Percentiles rank a stretch among this genome's conserved stretches.
These are phyloP conservation scores for Aurelia sp. DNA, from an alignment of 30 jellyfish, hydroid and myxozoan genomes.

Conservation along the genomic window DNA sequence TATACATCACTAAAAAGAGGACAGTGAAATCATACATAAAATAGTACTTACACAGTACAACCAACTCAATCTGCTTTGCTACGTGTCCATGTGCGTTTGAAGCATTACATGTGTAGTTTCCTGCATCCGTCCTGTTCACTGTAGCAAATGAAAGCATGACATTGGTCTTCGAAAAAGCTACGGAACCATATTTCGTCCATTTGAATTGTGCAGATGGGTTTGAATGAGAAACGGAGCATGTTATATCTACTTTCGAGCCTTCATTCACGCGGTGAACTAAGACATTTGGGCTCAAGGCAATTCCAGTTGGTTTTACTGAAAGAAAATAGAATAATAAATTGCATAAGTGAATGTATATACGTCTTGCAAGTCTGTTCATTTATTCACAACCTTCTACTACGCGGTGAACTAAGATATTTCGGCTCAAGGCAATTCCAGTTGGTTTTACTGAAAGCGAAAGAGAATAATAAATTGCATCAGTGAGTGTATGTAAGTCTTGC, in stretches of 20 bases:
- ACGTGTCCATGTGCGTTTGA: not conserved
- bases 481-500: no score
- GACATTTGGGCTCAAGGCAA: not conserved
- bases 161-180: not conserved
- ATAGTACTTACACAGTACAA: constrained; percentile 5
- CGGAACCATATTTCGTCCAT: not conserved
- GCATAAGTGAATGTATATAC: no score
- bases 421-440: not conserved
- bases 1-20: no score
- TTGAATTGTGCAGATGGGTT: constrained; percentile 42
- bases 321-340: not conserved
- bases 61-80: not conserved
- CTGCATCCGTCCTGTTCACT: constrained; percentile 2
- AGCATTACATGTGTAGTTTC: constrained; percentile 9
- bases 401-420: no score
- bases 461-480: not conserved
- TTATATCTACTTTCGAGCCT: constrained; percentile 6
- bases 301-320: constrained; percentile 32
- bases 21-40: no score
- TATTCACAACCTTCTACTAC: no score
- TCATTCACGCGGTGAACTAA: constrained; percentile 34
- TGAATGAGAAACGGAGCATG: constrained; percentile 23
- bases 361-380: no score
- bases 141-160: not conserved
- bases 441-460: constrained; percentile 34